Evolutionary conservation across 2,113 vertebrate species (phyloP).

Genomic region (Phrynosoma blainvillii): DNA sequence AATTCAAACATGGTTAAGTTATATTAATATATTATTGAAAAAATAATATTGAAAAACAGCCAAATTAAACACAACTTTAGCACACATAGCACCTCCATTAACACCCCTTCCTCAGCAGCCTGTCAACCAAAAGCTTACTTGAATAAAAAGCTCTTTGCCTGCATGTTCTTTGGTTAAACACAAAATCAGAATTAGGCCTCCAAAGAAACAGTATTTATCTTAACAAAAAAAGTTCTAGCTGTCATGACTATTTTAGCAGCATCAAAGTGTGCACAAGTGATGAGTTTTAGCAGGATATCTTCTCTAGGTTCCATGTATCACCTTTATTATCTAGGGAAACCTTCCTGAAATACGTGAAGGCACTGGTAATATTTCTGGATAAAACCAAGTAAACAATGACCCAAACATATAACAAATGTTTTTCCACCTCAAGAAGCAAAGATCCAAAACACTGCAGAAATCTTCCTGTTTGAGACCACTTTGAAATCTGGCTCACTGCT

Average conservation of each 20-base stretch:
- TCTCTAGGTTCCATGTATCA: not conserved
- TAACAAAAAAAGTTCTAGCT: not conserved
- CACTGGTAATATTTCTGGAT: not conserved
- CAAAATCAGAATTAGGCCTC: not conserved
- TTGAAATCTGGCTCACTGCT: too few species aligned
- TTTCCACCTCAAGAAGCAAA: not conserved
- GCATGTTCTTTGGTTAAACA: not conserved
- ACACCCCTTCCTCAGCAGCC: too few species aligned
- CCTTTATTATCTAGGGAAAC: not conserved
- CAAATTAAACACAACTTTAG: too few species aligned
- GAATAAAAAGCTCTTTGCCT: too few species aligned
- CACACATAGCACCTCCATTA: too few species aligned
- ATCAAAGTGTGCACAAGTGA: not conserved
- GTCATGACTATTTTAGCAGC: not conserved
- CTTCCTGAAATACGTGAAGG: not conserved
- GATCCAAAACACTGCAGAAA: too few species aligned
- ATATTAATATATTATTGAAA: too few species aligned
- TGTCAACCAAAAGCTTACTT: too few species aligned
- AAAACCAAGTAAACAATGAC: not conserved
- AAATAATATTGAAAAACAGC: too few species aligned
- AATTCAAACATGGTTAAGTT: too few species aligned
- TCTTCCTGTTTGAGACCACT: too few species aligned
- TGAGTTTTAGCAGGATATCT: not conserved
- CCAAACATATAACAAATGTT: not conserved
- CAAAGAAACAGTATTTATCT: not conserved